Evolutionary conservation across 2,888 invertebrate species (phyloP).

Genomic region (Selenia dentaria): DNA sequence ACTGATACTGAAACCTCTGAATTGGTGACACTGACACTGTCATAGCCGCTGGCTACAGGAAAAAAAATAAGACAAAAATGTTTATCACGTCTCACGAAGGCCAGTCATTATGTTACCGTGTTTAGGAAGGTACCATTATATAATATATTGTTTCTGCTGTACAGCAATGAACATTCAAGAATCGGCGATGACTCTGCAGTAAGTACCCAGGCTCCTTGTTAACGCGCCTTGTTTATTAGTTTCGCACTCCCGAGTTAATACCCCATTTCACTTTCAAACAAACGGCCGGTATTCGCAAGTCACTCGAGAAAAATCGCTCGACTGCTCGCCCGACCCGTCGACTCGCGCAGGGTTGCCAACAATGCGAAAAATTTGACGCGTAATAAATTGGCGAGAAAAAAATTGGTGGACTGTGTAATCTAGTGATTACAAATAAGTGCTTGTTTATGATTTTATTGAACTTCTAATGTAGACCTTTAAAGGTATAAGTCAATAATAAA

Average conservation of each 20-base stretch:
- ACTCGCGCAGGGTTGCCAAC: conserved; percentile 21
- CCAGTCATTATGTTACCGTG: not conserved
- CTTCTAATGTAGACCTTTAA: no score
- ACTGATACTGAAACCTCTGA: no score
- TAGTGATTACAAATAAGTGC: not conserved
- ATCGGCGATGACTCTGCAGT: conserved; percentile 35
- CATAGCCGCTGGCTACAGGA: no score
- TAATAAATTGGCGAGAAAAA: conserved; percentile 1
- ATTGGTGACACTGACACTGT: no score
- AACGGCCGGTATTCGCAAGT: conserved; percentile 62
- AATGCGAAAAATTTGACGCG: conserved; percentile 2
- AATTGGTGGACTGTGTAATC: conserved; percentile 3
- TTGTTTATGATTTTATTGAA: not conserved
- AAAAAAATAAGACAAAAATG: no score
- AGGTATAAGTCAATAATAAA: no score
- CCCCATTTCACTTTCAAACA: conserved; percentile 60
- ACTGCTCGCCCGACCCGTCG: conserved; percentile 13
- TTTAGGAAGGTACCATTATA: not conserved
- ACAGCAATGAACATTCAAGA: conserved; percentile 2
- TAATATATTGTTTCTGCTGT: not conserved
- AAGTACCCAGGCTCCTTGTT: conserved; percentile 19
- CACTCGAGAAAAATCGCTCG: conserved; percentile 62
- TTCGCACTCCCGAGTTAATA: conserved; percentile 49
- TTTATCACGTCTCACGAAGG: no score
- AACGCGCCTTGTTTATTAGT: conserved; percentile 45